Conservation (phyloP, 2,888 invertebrate genomes). For the Ormia ochracea region DNA sequence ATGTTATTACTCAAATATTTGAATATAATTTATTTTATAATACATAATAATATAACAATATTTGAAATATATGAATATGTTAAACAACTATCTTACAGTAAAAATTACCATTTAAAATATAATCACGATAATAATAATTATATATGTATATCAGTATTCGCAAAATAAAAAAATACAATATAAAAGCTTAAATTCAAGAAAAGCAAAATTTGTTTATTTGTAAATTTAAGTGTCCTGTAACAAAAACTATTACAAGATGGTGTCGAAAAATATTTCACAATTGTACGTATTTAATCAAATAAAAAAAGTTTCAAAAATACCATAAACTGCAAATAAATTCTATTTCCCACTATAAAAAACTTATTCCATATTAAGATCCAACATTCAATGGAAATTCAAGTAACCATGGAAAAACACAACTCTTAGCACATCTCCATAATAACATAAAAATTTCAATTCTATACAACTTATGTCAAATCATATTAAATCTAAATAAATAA, state of each 20-base stretch:
- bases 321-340: no score
- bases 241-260: not conserved
- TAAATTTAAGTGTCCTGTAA: slow-evolving; percentile 45
- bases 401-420: no score
- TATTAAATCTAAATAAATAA: no score
- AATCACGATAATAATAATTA: slow-evolving; percentile 21
- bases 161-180: slow-evolving; percentile 26
- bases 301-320: no score
- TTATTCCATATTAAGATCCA: no score
- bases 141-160: slow-evolving; percentile 45
- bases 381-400: no score
- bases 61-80: slow-evolving; percentile 18
- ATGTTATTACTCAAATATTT: not conserved
- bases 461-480: no score
- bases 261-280: no score
- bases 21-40: not conserved
- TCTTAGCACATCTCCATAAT: no score
- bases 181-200: slow-evolving; percentile 50
- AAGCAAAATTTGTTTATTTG: slow-evolving; percentile 35
- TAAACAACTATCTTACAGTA: slow-evolving; percentile 31
- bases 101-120: not conserved
- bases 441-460: no score
- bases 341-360: no score
- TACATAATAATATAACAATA: not conserved
- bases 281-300: no score